Evolutionary conservation across 2,113 vertebrate genomes (phyloP).

Genomic region (Galbula dea): DNA sequence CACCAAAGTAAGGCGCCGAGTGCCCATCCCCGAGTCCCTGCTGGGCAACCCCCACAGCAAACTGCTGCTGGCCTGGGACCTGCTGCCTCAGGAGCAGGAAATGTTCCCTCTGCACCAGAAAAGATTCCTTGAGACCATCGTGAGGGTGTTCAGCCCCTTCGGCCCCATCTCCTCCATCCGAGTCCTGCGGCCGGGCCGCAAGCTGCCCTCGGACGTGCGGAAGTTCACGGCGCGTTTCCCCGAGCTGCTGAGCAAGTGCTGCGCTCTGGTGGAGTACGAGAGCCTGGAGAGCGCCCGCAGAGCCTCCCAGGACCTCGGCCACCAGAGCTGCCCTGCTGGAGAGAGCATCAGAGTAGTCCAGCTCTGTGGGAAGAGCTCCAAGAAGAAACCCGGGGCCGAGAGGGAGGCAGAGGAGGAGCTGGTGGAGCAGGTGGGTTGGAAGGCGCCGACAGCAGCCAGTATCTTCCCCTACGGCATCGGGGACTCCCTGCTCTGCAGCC

Average conservation of each 20-base stretch:
- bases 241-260: slow-evolving; percentile 71
- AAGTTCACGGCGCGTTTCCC: slow-evolving; percentile 61
- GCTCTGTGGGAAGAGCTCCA: slow-evolving; percentile 58
- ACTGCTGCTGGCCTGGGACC: slow-evolving; percentile 78
- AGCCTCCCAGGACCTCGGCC: slow-evolving; percentile 59
- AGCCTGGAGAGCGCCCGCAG: slow-evolving; percentile 67
- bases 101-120: background rate
- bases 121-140: slow-evolving; percentile 61
- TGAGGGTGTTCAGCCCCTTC: slow-evolving; percentile 63
- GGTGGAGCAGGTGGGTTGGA: background rate
- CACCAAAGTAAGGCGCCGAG: slow-evolving; percentile 76
- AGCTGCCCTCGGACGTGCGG: slow-evolving; percentile 73
- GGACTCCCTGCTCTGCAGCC: slow-evolving; percentile 4
- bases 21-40: slow-evolving; percentile 72
- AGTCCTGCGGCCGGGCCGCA: slow-evolving; percentile 76
- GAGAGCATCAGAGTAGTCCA: slow-evolving; percentile 55
- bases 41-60: slow-evolving; percentile 74
- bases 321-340: fast-evolving
- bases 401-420: background rate
- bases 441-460: fast-evolving
- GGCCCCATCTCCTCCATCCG: slow-evolving; percentile 68
- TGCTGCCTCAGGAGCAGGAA: background rate
- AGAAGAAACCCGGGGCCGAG: slow-evolving; percentile 5
- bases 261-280: slow-evolving; percentile 78
- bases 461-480: background rate